phyloP scores from a whole-genome alignment of 2,797 vertebrate species.

The Telmatherina bonti region DNA sequence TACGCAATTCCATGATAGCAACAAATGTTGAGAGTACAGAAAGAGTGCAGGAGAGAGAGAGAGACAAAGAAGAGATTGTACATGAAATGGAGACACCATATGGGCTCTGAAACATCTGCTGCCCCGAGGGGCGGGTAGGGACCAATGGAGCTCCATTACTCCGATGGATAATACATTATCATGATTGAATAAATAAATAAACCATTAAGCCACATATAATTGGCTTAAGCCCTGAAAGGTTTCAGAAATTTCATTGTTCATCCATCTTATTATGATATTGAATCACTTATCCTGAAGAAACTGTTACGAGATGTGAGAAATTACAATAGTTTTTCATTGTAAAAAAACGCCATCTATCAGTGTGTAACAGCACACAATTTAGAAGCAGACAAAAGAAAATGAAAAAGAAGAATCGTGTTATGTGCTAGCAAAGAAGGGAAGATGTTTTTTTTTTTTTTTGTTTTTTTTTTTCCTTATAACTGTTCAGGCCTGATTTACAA shows the following conservation, averaged over 20 bases:
- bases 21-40: constrained; percentile 60
- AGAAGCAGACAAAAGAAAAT: constrained; percentile 3
- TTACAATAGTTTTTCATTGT: constrained; percentile 1
- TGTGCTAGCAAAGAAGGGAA: not conserved
- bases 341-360: constrained; percentile 12
- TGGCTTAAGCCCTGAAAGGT: constrained; percentile 61
- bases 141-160: constrained; percentile 74
- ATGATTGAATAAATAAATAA: constrained; percentile 84
- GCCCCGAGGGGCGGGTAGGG: constrained; percentile 72
- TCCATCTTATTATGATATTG: constrained; percentile 35
- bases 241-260: constrained; percentile 57
- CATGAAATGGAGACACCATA: constrained; percentile 73
- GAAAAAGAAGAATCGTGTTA: constrained; percentile 2
- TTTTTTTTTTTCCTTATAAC: no score
- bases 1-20: constrained; percentile 43
- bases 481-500: constrained; percentile 32
- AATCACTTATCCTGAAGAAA: constrained; percentile 14
- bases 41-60: constrained; percentile 29
- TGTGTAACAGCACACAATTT: not conserved
- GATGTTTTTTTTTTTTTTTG: constrained; percentile 24
- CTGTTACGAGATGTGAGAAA: constrained; percentile 7
- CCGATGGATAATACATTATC: constrained; percentile 81
- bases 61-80: constrained; percentile 29
- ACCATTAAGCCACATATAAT: constrained; percentile 76
- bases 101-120: constrained; percentile 83